Base-by-base conservation (phyloP, 1,140 invertebrate genomes). In the Muscidifurax raptorellus region DNA sequence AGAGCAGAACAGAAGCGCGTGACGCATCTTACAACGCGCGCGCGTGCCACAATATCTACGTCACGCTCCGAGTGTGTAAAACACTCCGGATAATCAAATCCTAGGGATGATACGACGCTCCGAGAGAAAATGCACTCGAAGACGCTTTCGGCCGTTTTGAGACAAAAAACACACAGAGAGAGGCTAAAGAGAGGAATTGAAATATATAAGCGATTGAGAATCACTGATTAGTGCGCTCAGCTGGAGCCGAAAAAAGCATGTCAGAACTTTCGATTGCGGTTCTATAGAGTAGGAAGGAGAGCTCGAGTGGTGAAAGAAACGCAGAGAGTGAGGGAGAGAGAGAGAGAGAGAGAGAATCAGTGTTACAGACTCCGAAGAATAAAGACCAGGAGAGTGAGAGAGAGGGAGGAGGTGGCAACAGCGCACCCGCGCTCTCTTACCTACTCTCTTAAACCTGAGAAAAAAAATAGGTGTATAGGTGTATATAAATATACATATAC, bases 351-450 rank as follows among this genome's bases (percentile, higher is more conserved):
- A 64, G 86, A 59, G 22, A 59, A n/a, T 59, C 47, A 85, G 86
- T 86, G 85, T 69, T 12, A 30, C 66, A 28, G 66, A 27, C 66
- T 69, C 52, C 52, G 27, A 69, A 69, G 28, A 69, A 59, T 59
- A 59, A 59, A 59, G 52, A 59, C 18, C 52, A 59, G 52, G 52
- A 59, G 52, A 59, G 47, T 52, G 85, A 87, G 84, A 86, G 86
- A 84, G 86, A 77, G 66, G 85, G 90, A 91, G 86, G 89, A 91
- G 88, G 89, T 87, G 90, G 91, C 91, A 91, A 91, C 91, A 91
- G 90, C 90, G 90, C 90, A 80, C 72, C 28, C 47, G 30, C 75
- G 77, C 52, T 82, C 77, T 72, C 40, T 66, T 77, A 75, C 27
- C 59, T 69, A 74, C 74, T 77, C 74, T 77, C 25, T 66, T 75